phyloP scores from a whole-genome alignment of 2,113 vertebrate genomes.

The Eublepharis macularius region DNA sequence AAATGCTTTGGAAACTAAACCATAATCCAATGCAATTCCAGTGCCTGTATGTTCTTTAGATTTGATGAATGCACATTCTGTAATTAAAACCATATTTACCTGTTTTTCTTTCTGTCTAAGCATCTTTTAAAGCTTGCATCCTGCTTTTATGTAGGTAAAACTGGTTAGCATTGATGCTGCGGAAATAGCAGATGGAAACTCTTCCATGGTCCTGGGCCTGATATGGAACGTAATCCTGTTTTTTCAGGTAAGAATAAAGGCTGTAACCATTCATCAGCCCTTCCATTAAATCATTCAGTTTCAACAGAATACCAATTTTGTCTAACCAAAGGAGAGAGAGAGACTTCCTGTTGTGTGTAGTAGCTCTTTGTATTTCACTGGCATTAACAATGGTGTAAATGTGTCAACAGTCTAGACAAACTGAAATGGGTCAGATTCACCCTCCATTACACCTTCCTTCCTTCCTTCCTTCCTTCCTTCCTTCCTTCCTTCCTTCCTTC shows the following conservation, averaged over 20 bases:
- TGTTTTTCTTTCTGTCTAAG: not conserved
- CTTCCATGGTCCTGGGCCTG: constrained; percentile 92
- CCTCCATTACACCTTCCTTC: constrained; percentile 39
- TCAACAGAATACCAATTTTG: constrained; percentile 34
- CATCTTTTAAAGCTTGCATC: not conserved
- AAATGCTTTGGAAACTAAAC: not conserved
- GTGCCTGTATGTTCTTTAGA: not conserved
- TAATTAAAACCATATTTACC: not conserved
- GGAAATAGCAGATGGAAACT: constrained; percentile 93
- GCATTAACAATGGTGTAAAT: constrained; percentile 41
- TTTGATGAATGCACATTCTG: not conserved
- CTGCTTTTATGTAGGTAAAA: constrained; percentile 82
- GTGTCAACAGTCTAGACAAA: not conserved
- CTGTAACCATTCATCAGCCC: constrained; percentile 24
- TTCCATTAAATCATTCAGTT: constrained; percentile 30
- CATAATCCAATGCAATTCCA: not conserved
- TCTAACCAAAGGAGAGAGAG: constrained; percentile 37
- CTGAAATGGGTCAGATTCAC: not conserved
- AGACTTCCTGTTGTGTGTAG: constrained; percentile 46
- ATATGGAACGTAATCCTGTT: constrained; percentile 99
- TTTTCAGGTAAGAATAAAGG: constrained; percentile 87
- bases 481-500: constrained; percentile 33
- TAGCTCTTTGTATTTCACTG: constrained; percentile 6
- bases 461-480: constrained; percentile 32
- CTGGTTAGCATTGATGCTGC: constrained; percentile 94